Base-by-base conservation (phyloP, 2,888 invertebrate genomes). In the Syritta pipiens region DNA sequence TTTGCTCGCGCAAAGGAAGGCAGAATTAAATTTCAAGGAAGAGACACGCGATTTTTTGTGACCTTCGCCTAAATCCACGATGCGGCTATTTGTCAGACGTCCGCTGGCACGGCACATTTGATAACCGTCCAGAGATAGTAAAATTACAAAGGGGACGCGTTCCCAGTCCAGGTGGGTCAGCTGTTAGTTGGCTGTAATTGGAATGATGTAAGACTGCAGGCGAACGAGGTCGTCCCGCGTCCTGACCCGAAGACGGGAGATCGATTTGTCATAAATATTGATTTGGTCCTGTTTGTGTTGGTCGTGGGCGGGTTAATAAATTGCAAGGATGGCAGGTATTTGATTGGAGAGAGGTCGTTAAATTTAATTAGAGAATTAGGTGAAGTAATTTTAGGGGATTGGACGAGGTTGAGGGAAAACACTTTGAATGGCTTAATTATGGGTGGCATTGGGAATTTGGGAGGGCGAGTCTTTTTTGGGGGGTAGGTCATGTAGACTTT, bases 181-280 rank as follows among this genome's bases (percentile, higher is more conserved):
- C 35, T 53, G 53, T 28, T 28, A n/a, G 17, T 32, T n/a, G 71
- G 37, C 19, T 24, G 42, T 69, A 53, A 32, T 42, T 75, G 40
- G 14, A 5, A 48, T 60, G 72, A 72, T 72, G 65, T 67, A 72
- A 72, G 20, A 24, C 44, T 57, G 30, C 59, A 60, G 30, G 1
- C 9, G 32, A 19, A 12, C 4, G 14, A 7, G 19, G 17, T 9
- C 10, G 9, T 44, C 2, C 9, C 30, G 12, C 12, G 32, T 9
- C 7, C n/a, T n/a, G n/a, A n/a, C n/a, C n/a, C n/a, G n/a, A n/a
- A n/a, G n/a, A n/a, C n/a, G n/a, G n/a, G 3, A 7, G 65, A 71
- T 71, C 65, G 71, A 65, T 77, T 65, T 71, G 53, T 71, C 77
- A 71, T 72, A 55, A 71, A 46, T 77, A 77, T 59, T 40, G 77